Conservation (phyloP, 2,888 invertebrate genomes). For the Agrilus biguttatus region DNA sequence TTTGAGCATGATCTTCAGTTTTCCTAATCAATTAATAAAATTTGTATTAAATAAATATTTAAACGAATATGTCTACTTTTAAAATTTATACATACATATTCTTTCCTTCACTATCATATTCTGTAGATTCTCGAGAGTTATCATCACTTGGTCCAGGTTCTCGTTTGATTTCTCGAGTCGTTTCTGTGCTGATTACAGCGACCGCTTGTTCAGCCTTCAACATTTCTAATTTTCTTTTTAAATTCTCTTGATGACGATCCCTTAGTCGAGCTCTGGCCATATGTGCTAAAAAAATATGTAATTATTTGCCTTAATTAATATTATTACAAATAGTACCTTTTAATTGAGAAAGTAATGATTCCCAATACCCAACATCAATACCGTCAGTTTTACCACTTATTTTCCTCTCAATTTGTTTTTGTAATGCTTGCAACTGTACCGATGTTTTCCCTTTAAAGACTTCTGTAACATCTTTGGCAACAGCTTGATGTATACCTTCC, state of each 20-base stretch:
- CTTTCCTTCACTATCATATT: constrained; percentile 28
- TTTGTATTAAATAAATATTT: not conserved
- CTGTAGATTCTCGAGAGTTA: constrained; percentile 15
- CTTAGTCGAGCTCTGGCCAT: constrained; percentile 84
- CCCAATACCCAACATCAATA: constrained; percentile 96
- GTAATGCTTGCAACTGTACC: constrained; percentile 68
- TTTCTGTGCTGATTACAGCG: constrained; percentile 17
- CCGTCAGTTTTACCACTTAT: constrained; percentile 74
- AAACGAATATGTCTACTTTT: not conserved
- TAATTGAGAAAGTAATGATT: constrained; percentile 85
- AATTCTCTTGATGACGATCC: constrained; percentile 83
- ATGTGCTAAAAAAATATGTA: constrained; percentile 46
- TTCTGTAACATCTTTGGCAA: constrained; percentile 74
- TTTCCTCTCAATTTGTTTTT: constrained; percentile 74
- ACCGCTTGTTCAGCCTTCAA: constrained; percentile 76
- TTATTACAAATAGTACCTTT: constrained; percentile 41
- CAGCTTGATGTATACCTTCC: constrained; percentile 72
- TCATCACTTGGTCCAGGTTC: constrained; percentile 21
- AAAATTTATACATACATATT: constrained; percentile 8
- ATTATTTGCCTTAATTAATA: not conserved
- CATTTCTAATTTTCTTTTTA: constrained; percentile 74
- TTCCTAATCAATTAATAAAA: constrained; percentile 6
- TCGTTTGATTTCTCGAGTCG: constrained; percentile 11
- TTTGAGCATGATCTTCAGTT: constrained; percentile 33
- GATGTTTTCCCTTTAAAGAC: constrained; percentile 92